Percentiles rank a stretch among this genome's conserved stretches.
Conservation (phyloP, 2,797 vertebrate genomes). For the Nannoperca obscura region DNA sequence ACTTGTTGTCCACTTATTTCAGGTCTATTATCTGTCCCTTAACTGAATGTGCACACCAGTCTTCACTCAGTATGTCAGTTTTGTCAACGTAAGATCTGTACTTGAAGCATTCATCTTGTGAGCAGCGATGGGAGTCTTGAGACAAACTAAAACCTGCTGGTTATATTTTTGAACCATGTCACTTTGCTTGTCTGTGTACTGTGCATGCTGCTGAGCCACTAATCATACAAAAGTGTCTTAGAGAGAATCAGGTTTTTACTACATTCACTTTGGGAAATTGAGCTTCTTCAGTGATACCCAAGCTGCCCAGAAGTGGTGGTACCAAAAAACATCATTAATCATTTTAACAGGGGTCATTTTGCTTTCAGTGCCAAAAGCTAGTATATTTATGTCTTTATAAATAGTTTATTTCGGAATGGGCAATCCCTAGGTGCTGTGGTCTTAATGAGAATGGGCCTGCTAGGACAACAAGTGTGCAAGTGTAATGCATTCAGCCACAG, state of each 20-base stretch:
- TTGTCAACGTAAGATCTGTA: slow-evolving; percentile 21
- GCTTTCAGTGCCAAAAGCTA: background rate
- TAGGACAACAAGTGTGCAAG: background rate
- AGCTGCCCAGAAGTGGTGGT: background rate
- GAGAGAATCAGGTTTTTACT: background rate
- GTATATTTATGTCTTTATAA: background rate
- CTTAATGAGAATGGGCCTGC: background rate
- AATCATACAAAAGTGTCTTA: background rate
- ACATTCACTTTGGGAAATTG: background rate
- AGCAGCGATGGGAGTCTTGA: background rate
- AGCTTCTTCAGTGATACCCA: background rate
- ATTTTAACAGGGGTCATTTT: background rate
- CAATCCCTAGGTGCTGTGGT: background rate
- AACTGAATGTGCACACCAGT: slow-evolving; percentile 51
- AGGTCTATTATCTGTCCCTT: slow-evolving; percentile 36
- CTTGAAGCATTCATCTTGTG: slow-evolving; percentile 25
- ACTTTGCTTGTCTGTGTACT: slow-evolving; percentile 2
- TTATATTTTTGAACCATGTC: slow-evolving; percentile 7
- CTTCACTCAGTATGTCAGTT: slow-evolving; percentile 24
- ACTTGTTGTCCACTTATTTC: slow-evolving; percentile 10
- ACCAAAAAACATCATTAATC: background rate
- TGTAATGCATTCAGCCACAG: background rate
- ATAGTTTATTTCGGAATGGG: background rate
- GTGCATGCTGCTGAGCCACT: slow-evolving; percentile 51
- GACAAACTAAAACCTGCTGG: background rate